Conservation (phyloP, 2,888 invertebrate genomes). For the Cremastobaeus sp. region DNA sequence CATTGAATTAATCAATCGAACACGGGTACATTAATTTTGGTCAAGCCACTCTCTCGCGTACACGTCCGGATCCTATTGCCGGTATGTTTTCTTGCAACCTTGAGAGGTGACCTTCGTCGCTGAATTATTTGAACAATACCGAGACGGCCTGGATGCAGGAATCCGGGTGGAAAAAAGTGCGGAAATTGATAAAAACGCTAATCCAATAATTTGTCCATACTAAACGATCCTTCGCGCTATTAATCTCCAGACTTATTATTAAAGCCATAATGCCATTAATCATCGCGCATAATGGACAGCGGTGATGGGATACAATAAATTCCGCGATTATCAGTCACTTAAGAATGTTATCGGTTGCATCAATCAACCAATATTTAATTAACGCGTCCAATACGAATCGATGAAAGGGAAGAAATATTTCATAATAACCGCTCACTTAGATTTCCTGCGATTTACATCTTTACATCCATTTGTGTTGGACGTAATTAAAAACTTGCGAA, state of each 20-base stretch:
- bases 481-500: no score
- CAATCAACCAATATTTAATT: conserved; percentile 12
- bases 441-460: no score
- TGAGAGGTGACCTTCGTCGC: conserved; percentile 25
- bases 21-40: neutral
- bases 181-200: neutral
- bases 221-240: conserved; percentile 6
- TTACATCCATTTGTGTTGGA: no score
- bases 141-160: neutral
- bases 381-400: neutral
- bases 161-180: neutral
- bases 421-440: neutral
- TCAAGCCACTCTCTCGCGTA: conserved; percentile 9
- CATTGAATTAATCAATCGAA: conserved; percentile 18
- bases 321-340: conserved; percentile 4
- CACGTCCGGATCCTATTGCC: conserved; percentile 8
- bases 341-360: conserved; percentile 26
- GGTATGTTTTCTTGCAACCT: conserved; percentile 20
- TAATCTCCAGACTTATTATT: conserved; percentile 18
- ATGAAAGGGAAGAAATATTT: no score
- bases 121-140: conserved; percentile 7
- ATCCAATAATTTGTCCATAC: conserved; percentile 17
- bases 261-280: conserved; percentile 22
- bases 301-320: conserved; percentile 12
- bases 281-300: conserved; percentile 3